phyloP scores from a whole-genome alignment of 2,888 invertebrate genomes.

The Dryomyza anilis region DNA sequence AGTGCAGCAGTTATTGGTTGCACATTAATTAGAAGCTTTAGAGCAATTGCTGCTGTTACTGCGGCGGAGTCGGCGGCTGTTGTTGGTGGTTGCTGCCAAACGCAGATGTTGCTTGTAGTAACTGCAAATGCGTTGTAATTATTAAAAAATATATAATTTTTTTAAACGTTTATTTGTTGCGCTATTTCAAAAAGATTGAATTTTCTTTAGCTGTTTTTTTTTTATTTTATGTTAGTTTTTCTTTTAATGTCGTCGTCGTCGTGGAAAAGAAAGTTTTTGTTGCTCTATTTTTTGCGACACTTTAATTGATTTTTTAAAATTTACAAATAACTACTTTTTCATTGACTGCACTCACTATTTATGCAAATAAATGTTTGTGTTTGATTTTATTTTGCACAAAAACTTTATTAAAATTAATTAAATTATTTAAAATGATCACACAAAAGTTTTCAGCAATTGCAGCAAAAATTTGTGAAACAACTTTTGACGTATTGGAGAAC shows the following conservation, averaged over 20 bases:
- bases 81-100: background rate
- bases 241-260: too few species aligned
- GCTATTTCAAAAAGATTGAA: constrained; percentile 3
- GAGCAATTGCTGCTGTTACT: background rate
- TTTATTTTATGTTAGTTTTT: constrained; percentile 17
- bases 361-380: background rate
- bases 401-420: background rate
- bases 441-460: background rate
- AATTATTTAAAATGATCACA: background rate
- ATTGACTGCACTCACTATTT: background rate
- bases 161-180: background rate
- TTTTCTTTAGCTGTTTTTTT: constrained; percentile 18
- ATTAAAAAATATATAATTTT: background rate
- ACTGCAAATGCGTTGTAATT: background rate
- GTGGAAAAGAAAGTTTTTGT: constrained; percentile 47
- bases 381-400: background rate
- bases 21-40: too few species aligned
- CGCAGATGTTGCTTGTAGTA: background rate
- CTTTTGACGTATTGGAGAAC: background rate
- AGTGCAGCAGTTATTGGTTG: background rate
- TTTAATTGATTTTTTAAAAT: too few species aligned
- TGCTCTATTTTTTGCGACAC: background rate
- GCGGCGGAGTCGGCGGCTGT: constrained; percentile 25
- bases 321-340: too few species aligned
- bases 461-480: constrained; percentile 2